These are phyloP conservation scores for Philopedon plagiatum DNA, from an alignment of 2,888 invertebrate species.

Conservation along the genomic window DNA sequence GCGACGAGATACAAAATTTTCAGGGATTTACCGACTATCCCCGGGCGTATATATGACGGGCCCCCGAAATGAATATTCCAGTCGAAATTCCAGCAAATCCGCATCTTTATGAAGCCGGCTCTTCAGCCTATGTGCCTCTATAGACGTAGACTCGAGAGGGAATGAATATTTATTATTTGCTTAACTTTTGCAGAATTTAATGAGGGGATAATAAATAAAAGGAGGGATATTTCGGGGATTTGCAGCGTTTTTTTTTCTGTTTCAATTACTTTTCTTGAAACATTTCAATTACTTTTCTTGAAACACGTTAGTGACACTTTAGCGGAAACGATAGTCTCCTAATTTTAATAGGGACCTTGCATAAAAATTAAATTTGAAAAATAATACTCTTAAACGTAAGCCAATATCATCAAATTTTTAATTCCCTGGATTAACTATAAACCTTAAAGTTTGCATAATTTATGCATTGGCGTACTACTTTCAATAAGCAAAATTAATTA, in stretches of 20 bases:
- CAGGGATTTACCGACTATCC: constrained; percentile 11
- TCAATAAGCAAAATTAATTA: too few relatives aligned
- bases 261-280: too few relatives aligned
- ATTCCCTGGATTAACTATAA: too few relatives aligned
- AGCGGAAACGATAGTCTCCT: too few relatives aligned
- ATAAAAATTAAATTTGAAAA: too few relatives aligned
- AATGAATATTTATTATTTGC: constrained; percentile 19
- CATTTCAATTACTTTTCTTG: too few relatives aligned
- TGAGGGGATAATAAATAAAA: constrained; percentile 10
- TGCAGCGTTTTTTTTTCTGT: background rate
- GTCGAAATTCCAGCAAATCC: constrained; percentile 10
- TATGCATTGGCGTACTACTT: too few relatives aligned
- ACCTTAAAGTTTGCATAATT: too few relatives aligned
- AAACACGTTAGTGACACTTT: too few relatives aligned
- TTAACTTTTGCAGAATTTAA: constrained; percentile 3
- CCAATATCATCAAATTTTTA: too few relatives aligned
- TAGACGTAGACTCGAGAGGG: constrained; percentile 7
- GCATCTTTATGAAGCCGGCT: constrained; percentile 6
- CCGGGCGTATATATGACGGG: constrained; percentile 13
- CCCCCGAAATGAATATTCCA: constrained; percentile 2
- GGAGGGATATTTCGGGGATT: background rate
- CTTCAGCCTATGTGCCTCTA: constrained; percentile 13
- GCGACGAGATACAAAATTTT: background rate
- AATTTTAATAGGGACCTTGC: too few relatives aligned
- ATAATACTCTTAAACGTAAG: too few relatives aligned